Evolutionary conservation across 1,140 invertebrate species (phyloP).

Genomic region (Diprion similis): DNA sequence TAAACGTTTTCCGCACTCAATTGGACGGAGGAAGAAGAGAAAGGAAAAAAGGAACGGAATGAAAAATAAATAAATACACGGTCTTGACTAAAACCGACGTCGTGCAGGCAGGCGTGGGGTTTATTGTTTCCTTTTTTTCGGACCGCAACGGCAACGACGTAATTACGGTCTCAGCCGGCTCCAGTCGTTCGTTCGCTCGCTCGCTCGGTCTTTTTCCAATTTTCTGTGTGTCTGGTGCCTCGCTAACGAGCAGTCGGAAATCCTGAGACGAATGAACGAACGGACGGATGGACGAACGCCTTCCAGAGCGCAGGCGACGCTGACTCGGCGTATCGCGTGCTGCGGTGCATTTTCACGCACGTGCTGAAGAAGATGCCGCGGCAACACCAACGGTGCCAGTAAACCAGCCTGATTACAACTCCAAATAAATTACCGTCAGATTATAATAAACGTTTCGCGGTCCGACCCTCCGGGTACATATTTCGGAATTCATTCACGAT

Average conservation of each 20-base stretch:
- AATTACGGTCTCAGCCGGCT: background rate
- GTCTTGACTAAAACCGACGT: no score
- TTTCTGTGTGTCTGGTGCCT: background rate
- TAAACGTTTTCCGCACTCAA: slow-evolving; percentile 7
- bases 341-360: background rate
- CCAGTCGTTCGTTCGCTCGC: background rate
- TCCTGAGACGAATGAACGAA: background rate
- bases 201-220: background rate
- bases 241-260: slow-evolving; percentile 3
- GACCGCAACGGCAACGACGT: background rate
- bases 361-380: background rate
- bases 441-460: no score
- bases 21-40: background rate
- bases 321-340: background rate
- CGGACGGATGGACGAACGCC: background rate
- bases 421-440: no score
- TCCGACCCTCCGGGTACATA: no score
- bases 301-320: background rate
- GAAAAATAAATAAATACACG: no score
- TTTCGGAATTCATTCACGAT: no score
- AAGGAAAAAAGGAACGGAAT: background rate
- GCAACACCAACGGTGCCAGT: background rate
- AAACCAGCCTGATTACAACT: no score
- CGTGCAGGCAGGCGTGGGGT: background rate
- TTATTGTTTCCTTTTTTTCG: background rate